Evolutionary conservation across 2,888 invertebrate species (phyloP).

Genomic region (Eurytoma californica): DNA sequence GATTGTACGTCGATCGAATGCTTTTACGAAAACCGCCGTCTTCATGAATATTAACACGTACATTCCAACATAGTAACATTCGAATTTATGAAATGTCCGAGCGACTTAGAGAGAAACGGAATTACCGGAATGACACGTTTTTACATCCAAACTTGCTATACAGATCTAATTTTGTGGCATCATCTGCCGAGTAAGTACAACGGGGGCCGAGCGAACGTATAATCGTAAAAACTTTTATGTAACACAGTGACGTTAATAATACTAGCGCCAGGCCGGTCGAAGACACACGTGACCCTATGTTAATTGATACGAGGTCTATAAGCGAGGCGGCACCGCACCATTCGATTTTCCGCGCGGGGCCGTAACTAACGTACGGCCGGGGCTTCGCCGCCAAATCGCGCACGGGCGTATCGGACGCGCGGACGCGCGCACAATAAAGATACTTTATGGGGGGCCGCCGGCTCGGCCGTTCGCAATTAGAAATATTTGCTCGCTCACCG

Average conservation of each 20-base stretch:
- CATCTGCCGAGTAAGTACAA: background rate
- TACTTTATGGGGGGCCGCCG: slow-evolving; percentile 63
- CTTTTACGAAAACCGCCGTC: no score
- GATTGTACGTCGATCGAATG: no score
- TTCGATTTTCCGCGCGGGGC: slow-evolving; percentile 31
- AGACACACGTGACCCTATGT: slow-evolving; percentile 38
- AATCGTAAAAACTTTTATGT: slow-evolving; percentile 55
- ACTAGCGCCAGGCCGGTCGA: background rate
- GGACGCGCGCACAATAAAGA: slow-evolving; percentile 63
- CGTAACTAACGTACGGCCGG: slow-evolving; percentile 67
- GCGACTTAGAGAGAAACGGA: no score
- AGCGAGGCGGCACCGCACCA: background rate
- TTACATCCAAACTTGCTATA: no score
- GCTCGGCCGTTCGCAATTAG: slow-evolving; percentile 64
- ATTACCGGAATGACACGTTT: no score
- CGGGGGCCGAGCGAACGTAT: slow-evolving; percentile 31
- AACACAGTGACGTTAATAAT: slow-evolving; percentile 31
- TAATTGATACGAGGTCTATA: slow-evolving; percentile 45
- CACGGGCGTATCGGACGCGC: slow-evolving; percentile 15
- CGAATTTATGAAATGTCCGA: no score
- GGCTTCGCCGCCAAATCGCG: slow-evolving; percentile 53
- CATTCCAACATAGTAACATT: no score
- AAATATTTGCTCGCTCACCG: slow-evolving; percentile 65
- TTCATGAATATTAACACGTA: no score
- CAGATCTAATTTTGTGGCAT: slow-evolving; percentile 36